These are phyloP conservation scores for Nematolebias whitei DNA, from an alignment of 2,113 vertebrate species.

Conservation along the genomic window DNA sequence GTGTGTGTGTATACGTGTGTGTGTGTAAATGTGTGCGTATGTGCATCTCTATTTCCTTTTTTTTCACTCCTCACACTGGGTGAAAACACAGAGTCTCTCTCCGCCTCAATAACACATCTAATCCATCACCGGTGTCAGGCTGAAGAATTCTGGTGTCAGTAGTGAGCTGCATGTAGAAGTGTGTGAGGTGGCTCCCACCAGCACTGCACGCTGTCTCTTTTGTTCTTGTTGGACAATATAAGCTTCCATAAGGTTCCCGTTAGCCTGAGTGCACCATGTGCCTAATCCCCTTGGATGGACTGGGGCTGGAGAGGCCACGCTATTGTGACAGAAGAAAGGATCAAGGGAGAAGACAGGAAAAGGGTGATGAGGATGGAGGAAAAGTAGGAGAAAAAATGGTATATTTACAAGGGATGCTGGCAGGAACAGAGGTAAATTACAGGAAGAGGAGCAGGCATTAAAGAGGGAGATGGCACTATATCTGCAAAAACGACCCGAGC, in stretches of 20 bases:
- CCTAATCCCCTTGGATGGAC: conserved; percentile 65
- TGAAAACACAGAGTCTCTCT: conserved; percentile 69
- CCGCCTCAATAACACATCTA: conserved; percentile 78
- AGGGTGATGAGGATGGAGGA: not conserved
- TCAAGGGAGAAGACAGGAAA: not conserved
- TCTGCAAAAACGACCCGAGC: conserved; percentile 45
- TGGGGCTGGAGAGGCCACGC: conserved; percentile 20
- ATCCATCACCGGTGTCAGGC: conserved; percentile 78
- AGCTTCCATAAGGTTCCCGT: conserved; percentile 65
- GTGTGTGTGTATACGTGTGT: conserved; percentile 4
- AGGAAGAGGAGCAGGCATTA: conserved; percentile 17
- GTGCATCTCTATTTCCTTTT: conserved; percentile 13
- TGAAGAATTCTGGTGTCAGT: conserved; percentile 77
- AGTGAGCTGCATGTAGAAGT: conserved; percentile 40
- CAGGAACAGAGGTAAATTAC: conserved; percentile 8
- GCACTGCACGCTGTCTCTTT: conserved; percentile 51
- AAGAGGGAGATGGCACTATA: conserved; percentile 29
- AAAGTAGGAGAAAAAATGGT: not conserved
- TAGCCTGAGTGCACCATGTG: conserved; percentile 49
- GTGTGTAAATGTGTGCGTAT: conserved; percentile 9
- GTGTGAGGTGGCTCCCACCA: conserved; percentile 54
- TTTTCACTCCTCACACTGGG: conserved; percentile 35
- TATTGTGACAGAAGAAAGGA: conserved; percentile 30
- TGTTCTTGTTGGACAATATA: conserved; percentile 68
- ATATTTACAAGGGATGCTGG: not conserved